Base-by-base conservation (phyloP, 2,888 invertebrate species). In the Teinopalpus imperialis region DNA sequence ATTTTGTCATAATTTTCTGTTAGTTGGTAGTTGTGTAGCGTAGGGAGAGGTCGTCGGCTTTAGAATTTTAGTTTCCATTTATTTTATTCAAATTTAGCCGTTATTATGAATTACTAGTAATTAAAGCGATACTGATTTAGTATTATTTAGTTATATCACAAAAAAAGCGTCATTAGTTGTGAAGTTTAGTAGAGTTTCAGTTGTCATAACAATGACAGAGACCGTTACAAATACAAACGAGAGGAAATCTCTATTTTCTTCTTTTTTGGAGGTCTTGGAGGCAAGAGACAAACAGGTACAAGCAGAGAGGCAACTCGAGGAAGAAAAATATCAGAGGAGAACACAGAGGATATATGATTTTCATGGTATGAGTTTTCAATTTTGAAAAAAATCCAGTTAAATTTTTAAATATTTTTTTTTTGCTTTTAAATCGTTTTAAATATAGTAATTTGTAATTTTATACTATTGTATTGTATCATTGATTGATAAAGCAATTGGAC, bases 331-430 rank as follows among this genome's bases (percentile, higher is more conserved):
- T 54, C 56, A 83, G 30, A 65, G 80, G 36, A 76, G 87, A 53
- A 81, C 86, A 2, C 88, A 88, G 54, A 76, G 74, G 60, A 87
- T 89, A 43, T 83, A 83, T 54, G 88, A 88, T 56, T 85, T 80
- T 52, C 86, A 87, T 53, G 87, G 89, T 89, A 71, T 61, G 59
- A 21, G 21, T 3, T 23, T 37, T 12, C 34, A 8, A 26, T 26
- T 26, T 26, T 26, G 8, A 26, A 26, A 26, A 26, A 8, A 9
- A 16, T 26, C 3, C n/a, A n/a, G n/a, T n/a, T n/a, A n/a, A n/a
- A n/a, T n/a, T n/a, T n/a, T n/a, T n/a, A n/a, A n/a, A n/a, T n/a
- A n/a, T n/a, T n/a, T n/a, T n/a, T n/a, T n/a, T n/a, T n/a, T n/a
- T n/a, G n/a, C n/a, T n/a, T n/a, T n/a, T n/a, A n/a, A n/a, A n/a